These are phyloP conservation scores for Tetrapedia diversipes DNA, from an alignment of 2,888 invertebrate genomes.

Conservation along the genomic window DNA sequence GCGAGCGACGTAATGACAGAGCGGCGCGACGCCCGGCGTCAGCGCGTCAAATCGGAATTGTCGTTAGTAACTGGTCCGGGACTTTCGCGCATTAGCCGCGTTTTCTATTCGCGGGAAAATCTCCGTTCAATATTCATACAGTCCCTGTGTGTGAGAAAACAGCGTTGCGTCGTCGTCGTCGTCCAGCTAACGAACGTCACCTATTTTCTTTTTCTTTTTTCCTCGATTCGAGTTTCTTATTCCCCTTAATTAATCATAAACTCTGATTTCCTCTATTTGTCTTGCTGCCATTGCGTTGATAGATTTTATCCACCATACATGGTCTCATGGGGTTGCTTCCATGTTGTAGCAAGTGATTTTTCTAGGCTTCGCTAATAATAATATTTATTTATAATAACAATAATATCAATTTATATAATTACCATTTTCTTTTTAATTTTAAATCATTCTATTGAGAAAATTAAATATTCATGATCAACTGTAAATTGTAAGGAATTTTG, in stretches of 20 bases:
- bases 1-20: conserved; percentile 73
- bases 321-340: neutral
- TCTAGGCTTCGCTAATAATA: too few relatives aligned
- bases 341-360: too few relatives aligned
- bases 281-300: neutral
- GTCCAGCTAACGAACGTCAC: neutral
- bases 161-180: too few relatives aligned
- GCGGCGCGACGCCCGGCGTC: conserved; percentile 66
- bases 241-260: conserved; percentile 19
- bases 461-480: too few relatives aligned
- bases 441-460: too few relatives aligned
- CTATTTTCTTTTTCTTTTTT: neutral
- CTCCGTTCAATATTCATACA: conserved; percentile 13
- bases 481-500: too few relatives aligned
- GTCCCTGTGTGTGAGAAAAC: neutral
- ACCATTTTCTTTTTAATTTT: neutral
- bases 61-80: conserved; percentile 65
- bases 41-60: conserved; percentile 72
- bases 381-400: too few relatives aligned
- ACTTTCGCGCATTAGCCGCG: conserved; percentile 72
- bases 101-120: conserved; percentile 68
- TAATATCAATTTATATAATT: too few relatives aligned
- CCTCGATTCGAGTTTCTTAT: conserved; percentile 17
- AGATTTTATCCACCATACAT: neutral
- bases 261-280: neutral